Base-by-base conservation (phyloP, 2,113 vertebrate genomes). In the Trematomus loennbergii region DNA sequence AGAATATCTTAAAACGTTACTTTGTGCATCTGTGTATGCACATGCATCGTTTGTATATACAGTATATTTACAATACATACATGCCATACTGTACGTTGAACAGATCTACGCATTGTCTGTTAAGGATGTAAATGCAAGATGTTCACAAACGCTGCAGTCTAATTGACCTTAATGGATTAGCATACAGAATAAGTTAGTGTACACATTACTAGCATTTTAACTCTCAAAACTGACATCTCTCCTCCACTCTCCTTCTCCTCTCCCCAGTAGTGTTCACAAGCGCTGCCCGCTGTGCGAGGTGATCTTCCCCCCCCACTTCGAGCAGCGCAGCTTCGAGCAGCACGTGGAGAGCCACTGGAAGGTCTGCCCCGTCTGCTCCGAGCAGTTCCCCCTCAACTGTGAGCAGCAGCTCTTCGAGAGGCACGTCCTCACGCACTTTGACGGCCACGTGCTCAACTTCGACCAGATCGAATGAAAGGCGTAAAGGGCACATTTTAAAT, bases 291-390 rank as follows among this genome's bases (percentile, higher is more conserved):
- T 99, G 3, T 99, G 98, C 0, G 96, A 98, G 45, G 92, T 99
- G 81, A 97, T 97, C 94, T 99, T 99, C 84, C 98, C 98, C 0
- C 98, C 98, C 0, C 98, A 98, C 94, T 99, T 98, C 0, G 97
- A 99, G 82, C 98, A 99, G 95, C 95, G 93, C 92, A 98, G 97
- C 87, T 99, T 99, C 67, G 97, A 99, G 93, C 97, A 97, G 10
- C 98, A 99, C 0, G 98, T 99, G 9, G 97, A 99, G 88, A 98
- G 97, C 72, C 98, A 99, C 95, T 99, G 98, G 98, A 98, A 98
- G 91, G 96, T 98, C 59, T 99, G 98, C 72, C 98, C 98, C 2
- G 96, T 99, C 91, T 99, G 98, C 95, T 96, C 96, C 0, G 96
- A 99, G 94, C 98, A 99, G 94, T 99, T 99, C 88, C 96, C 98